Percentiles rank a stretch among this genome's conserved stretches.
phyloP scores from a whole-genome alignment of 1,140 invertebrate genomes.

The Tribolium madens region DNA sequence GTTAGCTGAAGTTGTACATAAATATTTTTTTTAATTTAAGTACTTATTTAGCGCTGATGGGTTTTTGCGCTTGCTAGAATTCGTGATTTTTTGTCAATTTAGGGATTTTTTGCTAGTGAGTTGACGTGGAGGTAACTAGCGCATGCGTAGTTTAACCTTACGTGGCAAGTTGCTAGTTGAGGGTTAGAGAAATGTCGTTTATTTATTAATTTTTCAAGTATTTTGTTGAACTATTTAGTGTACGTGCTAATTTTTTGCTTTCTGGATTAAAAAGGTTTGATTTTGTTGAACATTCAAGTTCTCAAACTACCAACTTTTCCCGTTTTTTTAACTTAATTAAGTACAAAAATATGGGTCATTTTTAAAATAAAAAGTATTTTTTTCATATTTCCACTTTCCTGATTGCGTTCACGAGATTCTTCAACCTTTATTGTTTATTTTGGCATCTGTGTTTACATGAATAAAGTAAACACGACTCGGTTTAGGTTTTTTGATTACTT shows the following conservation, averaged over 20 bases:
- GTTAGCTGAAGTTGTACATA: too few species aligned
- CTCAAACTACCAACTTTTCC: too few species aligned
- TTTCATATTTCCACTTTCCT: not conserved
- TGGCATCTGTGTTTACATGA: not conserved
- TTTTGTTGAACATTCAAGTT: not conserved
- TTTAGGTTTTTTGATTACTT: not conserved
- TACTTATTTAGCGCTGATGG: too few species aligned
- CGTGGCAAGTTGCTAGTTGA: conserved; percentile 69
- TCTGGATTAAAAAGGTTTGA: conserved; percentile 49
- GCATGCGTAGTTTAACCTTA: conserved; percentile 72
- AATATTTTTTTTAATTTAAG: conserved; percentile 8
- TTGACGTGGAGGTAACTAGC: conserved; percentile 64
- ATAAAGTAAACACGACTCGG: too few species aligned
- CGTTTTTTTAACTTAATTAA: conserved; percentile 21
- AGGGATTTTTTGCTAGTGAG: conserved; percentile 43
- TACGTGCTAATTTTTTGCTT: conserved; percentile 61
- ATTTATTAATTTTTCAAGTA: conserved; percentile 63
- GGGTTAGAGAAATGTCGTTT: conserved; percentile 64
- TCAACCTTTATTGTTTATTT: not conserved
- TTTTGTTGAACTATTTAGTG: conserved; percentile 63
- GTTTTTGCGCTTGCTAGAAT: not conserved
- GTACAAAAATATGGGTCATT: conserved; percentile 24
- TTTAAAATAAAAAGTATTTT: not conserved
- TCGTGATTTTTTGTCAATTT: not conserved
- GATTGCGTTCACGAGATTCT: too few species aligned